Conservation (phyloP, 2,888 invertebrate genomes). For the Sarcophaga rosellei region DNA sequence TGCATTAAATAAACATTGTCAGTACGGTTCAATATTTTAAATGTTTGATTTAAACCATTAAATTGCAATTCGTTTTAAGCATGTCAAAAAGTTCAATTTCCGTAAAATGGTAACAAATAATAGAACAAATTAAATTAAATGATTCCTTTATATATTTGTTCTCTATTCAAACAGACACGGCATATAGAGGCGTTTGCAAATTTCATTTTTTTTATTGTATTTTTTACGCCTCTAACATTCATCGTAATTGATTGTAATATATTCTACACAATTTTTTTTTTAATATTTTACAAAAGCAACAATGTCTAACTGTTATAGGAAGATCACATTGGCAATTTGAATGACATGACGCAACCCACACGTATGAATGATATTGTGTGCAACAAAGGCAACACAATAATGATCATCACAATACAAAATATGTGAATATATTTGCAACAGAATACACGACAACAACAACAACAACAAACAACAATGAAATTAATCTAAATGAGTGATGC, state of each 20-base stretch:
- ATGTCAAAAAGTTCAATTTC: neutral
- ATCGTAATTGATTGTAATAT: conserved; percentile 55
- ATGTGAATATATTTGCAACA: conserved; percentile 15
- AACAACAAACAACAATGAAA: conserved; percentile 7
- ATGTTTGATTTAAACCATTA: neutral
- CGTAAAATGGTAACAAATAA: neutral
- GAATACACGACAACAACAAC: neutral
- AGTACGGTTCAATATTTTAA: neutral
- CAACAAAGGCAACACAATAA: conserved; percentile 38
- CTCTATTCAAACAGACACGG: neutral
- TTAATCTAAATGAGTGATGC: conserved; percentile 29
- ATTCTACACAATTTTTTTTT: neutral
- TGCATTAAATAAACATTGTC: neutral
- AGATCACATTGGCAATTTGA: conserved; percentile 44
- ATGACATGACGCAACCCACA: conserved; percentile 57
- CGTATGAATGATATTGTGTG: conserved; percentile 1
- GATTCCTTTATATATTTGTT: neutral
- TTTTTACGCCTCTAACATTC: conserved; percentile 41
- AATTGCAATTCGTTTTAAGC: neutral
- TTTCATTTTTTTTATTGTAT: conserved; percentile 10
- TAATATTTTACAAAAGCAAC: neutral
- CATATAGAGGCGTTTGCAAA: conserved; percentile 21
- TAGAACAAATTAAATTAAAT: neutral
- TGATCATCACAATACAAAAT: conserved; percentile 14
- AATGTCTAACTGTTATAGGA: conserved; percentile 18